Evolutionary conservation across 2,113 vertebrate species (phyloP).

Genomic region (Garra rufa): DNA sequence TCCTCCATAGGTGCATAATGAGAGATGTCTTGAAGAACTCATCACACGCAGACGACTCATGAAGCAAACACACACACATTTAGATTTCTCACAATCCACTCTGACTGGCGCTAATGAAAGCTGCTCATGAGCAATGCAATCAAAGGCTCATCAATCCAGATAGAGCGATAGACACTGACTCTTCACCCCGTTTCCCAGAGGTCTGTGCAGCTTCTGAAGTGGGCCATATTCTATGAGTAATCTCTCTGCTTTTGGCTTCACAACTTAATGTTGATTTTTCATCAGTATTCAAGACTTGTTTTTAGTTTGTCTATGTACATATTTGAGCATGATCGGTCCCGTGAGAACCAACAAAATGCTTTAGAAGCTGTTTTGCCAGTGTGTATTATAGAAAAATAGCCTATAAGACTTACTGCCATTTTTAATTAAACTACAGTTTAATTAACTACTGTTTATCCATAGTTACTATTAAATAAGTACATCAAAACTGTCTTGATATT

Average conservation of each 20-base stretch:
- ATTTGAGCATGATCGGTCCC: neutral
- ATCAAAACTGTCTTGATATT: too few species aligned
- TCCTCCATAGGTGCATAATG: constrained; percentile 21
- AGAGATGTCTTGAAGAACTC: neutral
- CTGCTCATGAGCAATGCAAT: constrained; percentile 74
- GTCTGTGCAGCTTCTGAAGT: constrained; percentile 29
- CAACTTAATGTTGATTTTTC: neutral
- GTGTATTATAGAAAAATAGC: neutral
- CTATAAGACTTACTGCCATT: neutral
- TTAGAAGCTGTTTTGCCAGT: neutral
- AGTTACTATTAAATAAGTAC: too few species aligned
- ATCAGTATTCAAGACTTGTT: neutral
- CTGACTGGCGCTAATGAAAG: constrained; percentile 77
- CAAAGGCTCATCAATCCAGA: constrained; percentile 76
- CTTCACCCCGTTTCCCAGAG: constrained; percentile 7
- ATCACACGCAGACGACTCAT: constrained; percentile 5
- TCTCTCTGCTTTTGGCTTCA: neutral
- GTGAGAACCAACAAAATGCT: neutral
- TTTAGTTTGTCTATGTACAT: neutral
- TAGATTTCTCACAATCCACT: constrained; percentile 70
- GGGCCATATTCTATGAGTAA: neutral
- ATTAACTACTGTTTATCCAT: neutral
- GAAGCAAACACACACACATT: constrained; percentile 31
- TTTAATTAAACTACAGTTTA: neutral
- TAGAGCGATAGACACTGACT: constrained; percentile 40